These are phyloP conservation scores for Triops longicaudatus DNA, from an alignment of 1,140 invertebrate species.

Conservation along the genomic window DNA sequence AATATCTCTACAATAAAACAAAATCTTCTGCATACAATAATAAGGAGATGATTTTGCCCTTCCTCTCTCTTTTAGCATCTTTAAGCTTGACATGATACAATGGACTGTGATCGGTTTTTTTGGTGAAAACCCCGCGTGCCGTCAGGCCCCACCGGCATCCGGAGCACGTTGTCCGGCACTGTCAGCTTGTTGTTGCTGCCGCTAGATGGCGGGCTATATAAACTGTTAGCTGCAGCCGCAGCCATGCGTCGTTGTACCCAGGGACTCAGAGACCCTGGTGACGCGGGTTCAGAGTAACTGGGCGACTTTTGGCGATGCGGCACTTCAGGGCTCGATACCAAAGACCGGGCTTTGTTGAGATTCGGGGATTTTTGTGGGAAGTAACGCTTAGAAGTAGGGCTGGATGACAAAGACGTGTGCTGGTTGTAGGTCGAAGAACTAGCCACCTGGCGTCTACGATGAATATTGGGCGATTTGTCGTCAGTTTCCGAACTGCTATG, in stretches of 20 bases:
- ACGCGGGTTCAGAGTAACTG: slow-evolving; percentile 32
- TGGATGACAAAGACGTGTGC: slow-evolving; percentile 10
- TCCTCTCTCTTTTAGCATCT: background rate
- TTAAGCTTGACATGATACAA: background rate
- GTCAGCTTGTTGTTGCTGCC: slow-evolving; percentile 31
- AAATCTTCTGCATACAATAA: background rate
- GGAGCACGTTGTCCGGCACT: slow-evolving; percentile 56
- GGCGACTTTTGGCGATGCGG: slow-evolving; percentile 33
- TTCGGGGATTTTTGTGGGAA: slow-evolving; percentile 20
- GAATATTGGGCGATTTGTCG: slow-evolving; percentile 24
- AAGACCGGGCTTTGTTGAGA: slow-evolving; percentile 15
- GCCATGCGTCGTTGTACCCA: slow-evolving; percentile 45
- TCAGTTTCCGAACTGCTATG: slow-evolving; percentile 24
- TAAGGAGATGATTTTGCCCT: background rate
- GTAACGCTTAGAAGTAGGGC: background rate
- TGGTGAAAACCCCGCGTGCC: slow-evolving; percentile 63
- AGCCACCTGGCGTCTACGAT: background rate
- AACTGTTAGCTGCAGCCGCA: slow-evolving; percentile 39
- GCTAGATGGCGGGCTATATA: slow-evolving; percentile 33
- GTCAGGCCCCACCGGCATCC: slow-evolving; percentile 72
- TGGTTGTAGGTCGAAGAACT: background rate
- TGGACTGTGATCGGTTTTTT: slow-evolving; percentile 16
- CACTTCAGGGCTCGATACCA: slow-evolving; percentile 29
- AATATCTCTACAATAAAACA: background rate
- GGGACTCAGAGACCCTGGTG: slow-evolving; percentile 37